phyloP scores from a whole-genome alignment of 2,797 vertebrate genomes.

The Phoebastria nigripes region DNA sequence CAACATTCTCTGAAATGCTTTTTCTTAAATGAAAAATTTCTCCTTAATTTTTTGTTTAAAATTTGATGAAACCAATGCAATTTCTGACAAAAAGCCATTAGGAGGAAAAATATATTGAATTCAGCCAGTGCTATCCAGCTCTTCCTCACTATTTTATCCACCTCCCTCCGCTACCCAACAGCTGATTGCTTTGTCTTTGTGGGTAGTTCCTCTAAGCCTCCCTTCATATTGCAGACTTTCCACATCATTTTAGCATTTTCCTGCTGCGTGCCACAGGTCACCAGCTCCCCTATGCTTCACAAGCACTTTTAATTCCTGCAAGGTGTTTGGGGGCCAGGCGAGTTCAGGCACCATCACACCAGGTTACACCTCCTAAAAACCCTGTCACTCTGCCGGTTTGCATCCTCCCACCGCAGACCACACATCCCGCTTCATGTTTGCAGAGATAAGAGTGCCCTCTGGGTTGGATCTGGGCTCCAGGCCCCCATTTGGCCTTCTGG shows the following conservation, averaged over 20 bases:
- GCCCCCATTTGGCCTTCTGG: background rate
- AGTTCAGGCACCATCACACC: background rate
- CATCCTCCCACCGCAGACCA: background rate
- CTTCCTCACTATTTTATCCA: background rate
- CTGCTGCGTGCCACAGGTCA: background rate
- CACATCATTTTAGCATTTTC: background rate
- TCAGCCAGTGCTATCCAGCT: background rate
- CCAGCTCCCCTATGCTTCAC: background rate
- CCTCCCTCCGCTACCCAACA: background rate
- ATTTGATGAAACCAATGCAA: background rate
- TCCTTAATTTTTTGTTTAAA: background rate
- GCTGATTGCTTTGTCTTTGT: background rate
- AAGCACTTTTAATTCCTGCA: background rate
- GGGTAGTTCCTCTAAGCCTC: background rate
- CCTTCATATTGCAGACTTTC: background rate
- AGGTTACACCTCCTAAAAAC: background rate
- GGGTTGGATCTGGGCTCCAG: background rate
- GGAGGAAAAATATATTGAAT: background rate
- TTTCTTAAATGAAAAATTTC: background rate
- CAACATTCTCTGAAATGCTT: background rate
- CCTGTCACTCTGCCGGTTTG: background rate
- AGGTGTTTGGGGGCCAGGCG: background rate
- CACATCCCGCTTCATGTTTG: background rate
- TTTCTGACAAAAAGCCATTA: background rate
- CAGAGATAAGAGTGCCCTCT: background rate